These are phyloP conservation scores for Eulemur macaco DNA, from an alignment of 2,113 vertebrate species.

Conservation along the genomic window DNA sequence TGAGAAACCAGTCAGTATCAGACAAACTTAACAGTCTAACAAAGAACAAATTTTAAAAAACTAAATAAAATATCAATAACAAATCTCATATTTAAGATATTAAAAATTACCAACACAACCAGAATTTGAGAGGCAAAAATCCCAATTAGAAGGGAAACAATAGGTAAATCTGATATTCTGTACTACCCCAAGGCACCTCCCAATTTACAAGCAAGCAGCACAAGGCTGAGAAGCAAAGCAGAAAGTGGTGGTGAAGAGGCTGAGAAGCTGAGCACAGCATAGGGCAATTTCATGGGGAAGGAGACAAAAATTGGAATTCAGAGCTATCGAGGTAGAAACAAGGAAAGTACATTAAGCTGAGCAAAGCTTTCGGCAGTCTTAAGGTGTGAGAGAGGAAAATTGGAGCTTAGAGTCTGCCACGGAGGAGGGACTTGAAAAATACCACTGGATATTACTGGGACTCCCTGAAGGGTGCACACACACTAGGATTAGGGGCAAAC, in stretches of 20 bases:
- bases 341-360: not conserved
- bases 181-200: no score
- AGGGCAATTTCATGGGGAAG: not conserved
- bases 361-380: not conserved
- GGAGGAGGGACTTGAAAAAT: not conserved
- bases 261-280: not conserved
- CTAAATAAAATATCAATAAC: not conserved
- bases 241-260: not conserved
- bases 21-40: not conserved
- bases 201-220: not conserved
- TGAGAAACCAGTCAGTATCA: not conserved
- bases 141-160: not conserved
- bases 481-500: not conserved
- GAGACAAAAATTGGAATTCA: not conserved
- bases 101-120: not conserved
- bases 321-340: not conserved
- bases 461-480: not conserved
- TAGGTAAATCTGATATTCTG: not conserved
- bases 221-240: not conserved
- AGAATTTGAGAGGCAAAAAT: not conserved
- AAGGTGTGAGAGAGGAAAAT: not conserved
- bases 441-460: not conserved
- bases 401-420: not conserved
- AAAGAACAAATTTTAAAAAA: not conserved
- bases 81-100: not conserved